These are phyloP conservation scores for Brachionus calyciflorus DNA, from an alignment of 1,140 invertebrate genomes.

Conservation along the genomic window DNA sequence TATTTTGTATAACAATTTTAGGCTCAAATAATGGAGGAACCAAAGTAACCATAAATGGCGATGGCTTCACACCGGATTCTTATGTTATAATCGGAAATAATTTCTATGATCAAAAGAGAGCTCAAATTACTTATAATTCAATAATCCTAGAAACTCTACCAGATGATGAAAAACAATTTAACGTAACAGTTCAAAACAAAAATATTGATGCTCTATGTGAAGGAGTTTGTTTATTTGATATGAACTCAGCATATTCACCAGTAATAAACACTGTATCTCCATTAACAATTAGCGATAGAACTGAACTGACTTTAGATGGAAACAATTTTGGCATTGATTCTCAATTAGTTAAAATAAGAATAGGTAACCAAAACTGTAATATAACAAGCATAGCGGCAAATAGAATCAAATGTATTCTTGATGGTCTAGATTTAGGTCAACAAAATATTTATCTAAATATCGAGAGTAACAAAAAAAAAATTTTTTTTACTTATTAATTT, in stretches of 20 bases:
- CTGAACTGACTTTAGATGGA: background rate
- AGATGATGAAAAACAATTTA: background rate
- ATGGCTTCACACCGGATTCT: slow-evolving; percentile 50
- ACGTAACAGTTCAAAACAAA: background rate
- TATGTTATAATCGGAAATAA: slow-evolving; percentile 49
- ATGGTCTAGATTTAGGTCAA: background rate
- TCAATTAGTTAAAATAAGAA: background rate
- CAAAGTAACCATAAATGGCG: slow-evolving; percentile 50
- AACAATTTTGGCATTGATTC: background rate
- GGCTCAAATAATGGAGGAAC: slow-evolving; percentile 48
- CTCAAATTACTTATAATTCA: slow-evolving; percentile 2
- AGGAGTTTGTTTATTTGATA: slow-evolving; percentile 12
- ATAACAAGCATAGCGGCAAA: background rate
- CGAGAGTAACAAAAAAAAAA: background rate
- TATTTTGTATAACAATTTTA: background rate
- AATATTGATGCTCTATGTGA: background rate
- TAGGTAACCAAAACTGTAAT: slow-evolving; percentile 25
- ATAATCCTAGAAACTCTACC: background rate
- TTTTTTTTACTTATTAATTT: background rate
- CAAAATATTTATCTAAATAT: slow-evolving; percentile 3
- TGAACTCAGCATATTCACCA: no score
- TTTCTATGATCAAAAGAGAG: slow-evolving; percentile 44
- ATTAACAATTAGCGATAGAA: background rate
- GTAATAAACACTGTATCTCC: no score
- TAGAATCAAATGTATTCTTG: background rate